phyloP scores from a whole-genome alignment of 2,113 vertebrate species.

The Phoenicopterus ruber region DNA sequence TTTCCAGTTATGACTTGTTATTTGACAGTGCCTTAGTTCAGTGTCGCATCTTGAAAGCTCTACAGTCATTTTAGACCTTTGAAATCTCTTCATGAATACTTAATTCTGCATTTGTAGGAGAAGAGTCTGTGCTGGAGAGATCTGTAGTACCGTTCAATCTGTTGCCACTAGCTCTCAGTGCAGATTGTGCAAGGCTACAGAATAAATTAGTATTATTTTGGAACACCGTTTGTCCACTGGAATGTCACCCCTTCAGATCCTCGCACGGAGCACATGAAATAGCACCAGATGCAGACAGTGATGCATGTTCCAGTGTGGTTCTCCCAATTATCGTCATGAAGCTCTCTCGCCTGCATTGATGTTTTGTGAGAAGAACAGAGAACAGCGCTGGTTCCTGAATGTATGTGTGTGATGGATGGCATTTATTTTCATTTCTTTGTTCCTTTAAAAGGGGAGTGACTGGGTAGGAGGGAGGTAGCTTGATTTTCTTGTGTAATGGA shows the following conservation, averaged over 20 bases:
- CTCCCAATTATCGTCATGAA: neutral
- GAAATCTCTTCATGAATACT: conserved; percentile 57
- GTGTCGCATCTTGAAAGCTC: conserved; percentile 40
- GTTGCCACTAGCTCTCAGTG: conserved; percentile 10
- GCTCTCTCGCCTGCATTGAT: neutral
- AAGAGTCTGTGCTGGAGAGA: conserved; percentile 27
- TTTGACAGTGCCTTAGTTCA: conserved; percentile 38
- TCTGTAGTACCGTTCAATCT: conserved; percentile 22
- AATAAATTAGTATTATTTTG: conserved; percentile 51
- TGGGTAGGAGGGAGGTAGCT: neutral
- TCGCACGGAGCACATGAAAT: neutral
- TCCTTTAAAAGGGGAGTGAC: neutral
- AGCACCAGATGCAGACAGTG: neutral
- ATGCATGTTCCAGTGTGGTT: neutral
- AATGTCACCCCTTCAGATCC: conserved; percentile 22
- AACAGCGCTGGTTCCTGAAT: neutral
- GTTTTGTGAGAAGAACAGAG: neutral
- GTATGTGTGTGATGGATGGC: neutral
- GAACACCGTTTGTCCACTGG: conserved; percentile 19
- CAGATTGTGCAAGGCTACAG: conserved; percentile 1
- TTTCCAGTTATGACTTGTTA: conserved; percentile 17
- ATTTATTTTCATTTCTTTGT: conserved; percentile 17
- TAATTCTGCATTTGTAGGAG: conserved; percentile 43
- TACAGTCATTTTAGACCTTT: conserved; percentile 47
- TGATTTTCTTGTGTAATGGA: neutral